phyloP scores from a whole-genome alignment of 2,888 invertebrate species.

The Mesoligia furuncula region DNA sequence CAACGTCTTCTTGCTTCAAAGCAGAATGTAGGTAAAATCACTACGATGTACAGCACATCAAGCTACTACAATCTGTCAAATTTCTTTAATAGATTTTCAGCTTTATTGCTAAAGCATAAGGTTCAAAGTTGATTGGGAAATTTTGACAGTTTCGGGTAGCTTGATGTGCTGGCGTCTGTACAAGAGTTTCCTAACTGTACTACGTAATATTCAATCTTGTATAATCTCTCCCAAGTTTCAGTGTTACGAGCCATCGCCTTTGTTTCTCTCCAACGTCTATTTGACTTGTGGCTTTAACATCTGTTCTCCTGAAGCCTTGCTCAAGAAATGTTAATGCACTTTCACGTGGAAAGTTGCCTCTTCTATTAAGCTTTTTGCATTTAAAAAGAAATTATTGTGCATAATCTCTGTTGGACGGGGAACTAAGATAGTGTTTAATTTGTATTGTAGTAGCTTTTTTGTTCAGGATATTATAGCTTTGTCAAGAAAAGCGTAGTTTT shows the following conservation, averaged over 20 bases:
- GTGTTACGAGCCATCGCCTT: constrained; percentile 65
- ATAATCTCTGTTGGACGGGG: constrained; percentile 63
- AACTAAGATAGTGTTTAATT: constrained; percentile 65
- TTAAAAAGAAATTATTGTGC: constrained; percentile 71
- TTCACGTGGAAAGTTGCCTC: constrained; percentile 63
- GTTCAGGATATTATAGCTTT: constrained; percentile 54
- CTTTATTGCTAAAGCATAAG: too few species aligned
- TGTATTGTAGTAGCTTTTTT: constrained; percentile 52
- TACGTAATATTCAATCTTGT: constrained; percentile 66
- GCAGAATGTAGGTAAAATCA: constrained; percentile 50
- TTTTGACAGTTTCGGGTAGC: too few species aligned
- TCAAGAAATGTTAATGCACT: constrained; percentile 75
- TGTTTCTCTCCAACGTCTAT: constrained; percentile 72
- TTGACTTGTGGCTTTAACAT: constrained; percentile 76
- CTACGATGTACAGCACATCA: constrained; percentile 14
- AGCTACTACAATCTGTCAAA: too few species aligned
- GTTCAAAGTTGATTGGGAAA: too few species aligned
- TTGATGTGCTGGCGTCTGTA: too few species aligned
- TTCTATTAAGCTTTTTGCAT: constrained; percentile 53
- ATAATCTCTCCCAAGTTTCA: constrained; percentile 67
- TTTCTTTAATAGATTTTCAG: too few species aligned
- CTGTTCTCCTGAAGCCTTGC: constrained; percentile 67
- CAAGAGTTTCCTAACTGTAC: constrained; percentile 33
- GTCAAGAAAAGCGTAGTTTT: constrained; percentile 44
- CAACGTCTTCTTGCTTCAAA: constrained; percentile 7